These are phyloP conservation scores for Maniola jurtina DNA, from an alignment of 1,140 invertebrate genomes.

Conservation along the genomic window DNA sequence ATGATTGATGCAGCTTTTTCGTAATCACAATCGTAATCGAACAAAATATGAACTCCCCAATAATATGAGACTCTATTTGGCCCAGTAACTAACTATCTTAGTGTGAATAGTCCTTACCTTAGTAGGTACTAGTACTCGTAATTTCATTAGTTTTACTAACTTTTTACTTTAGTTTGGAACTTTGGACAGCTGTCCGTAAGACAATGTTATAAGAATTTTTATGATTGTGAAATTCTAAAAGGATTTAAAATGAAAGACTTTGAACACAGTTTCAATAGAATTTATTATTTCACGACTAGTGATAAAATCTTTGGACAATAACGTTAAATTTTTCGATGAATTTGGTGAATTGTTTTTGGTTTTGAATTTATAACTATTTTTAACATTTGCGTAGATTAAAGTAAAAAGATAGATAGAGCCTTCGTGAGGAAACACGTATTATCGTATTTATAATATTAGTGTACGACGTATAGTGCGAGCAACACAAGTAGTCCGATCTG, in stretches of 20 bases:
- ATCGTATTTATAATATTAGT: too few relatives aligned
- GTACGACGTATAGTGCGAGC: too few relatives aligned
- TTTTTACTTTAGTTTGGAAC: slow-evolving; percentile 9
- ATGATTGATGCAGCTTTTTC: too few relatives aligned
- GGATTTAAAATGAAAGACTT: not conserved
- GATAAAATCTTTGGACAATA: slow-evolving; percentile 4
- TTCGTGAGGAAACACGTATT: too few relatives aligned
- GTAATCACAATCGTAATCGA: too few relatives aligned
- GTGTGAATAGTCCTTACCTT: not conserved
- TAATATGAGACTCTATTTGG: too few relatives aligned
- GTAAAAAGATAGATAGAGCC: not conserved
- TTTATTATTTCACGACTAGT: slow-evolving; percentile 6
- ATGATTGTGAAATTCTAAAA: not conserved
- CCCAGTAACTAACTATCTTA: not conserved
- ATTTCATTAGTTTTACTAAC: slow-evolving; percentile 9
- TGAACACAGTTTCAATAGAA: not conserved
- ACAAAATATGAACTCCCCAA: too few relatives aligned
- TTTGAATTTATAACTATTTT: not conserved
- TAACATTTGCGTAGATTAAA: not conserved
- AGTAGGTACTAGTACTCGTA: not conserved
- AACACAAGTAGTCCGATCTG: too few relatives aligned
- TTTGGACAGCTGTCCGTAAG: not conserved
- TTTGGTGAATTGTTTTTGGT: slow-evolving; percentile 2
- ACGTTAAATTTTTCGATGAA: not conserved
- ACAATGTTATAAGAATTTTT: slow-evolving; percentile 1